Base-by-base conservation (phyloP, 1,140 invertebrate species). In the Drosophila arawakana region DNA sequence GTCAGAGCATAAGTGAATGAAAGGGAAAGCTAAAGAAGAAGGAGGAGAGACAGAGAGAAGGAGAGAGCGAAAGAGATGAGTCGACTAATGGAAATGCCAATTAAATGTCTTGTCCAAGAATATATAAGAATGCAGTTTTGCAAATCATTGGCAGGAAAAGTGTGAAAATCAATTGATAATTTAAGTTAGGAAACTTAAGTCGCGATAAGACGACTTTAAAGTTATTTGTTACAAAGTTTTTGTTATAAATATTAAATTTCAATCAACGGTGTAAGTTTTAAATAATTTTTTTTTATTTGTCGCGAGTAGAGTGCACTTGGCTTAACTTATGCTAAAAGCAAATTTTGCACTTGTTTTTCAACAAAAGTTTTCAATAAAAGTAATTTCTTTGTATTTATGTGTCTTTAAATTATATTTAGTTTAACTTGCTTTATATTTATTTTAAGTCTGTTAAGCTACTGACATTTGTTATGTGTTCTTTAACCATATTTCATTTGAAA, bases 1-100 rank as follows among this genome's bases (percentile, higher is more conserved):
- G 15, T n/a, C 15, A 21, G 9, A 49, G 34, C 57, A 59, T 50
- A 7, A 34, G 49, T 10, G 43, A 13, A 25, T 6, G 5, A 62
- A 44, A 50, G 13, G n/a, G 34, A 21, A 7, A 54, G 30, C 34
- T 18, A 54, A 0, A 8, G 50, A 6, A 25, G 2, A 5, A 30
- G 13, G 10, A 7, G 25, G 11, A 47, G 8, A 44, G n/a, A 68
- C 8, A 18, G 3, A 39, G 34, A 46, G 4, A 44, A 7, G 44
- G n/a, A 37, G 21, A 50, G 35, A 43, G 54, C 18, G 9, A 25
- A 52, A 63, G 47, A 30, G 37, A 49, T 50, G 46, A 61, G 25
- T 55, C 25, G 71, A 7, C 71, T 61, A 73, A 73, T 69, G 57
- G 71, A 73, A 73, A 61, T 73, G 57, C 57, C 71, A 73, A 69